phyloP scores from a whole-genome alignment of 2,888 invertebrate species.

The Cactoblastis cactorum region DNA sequence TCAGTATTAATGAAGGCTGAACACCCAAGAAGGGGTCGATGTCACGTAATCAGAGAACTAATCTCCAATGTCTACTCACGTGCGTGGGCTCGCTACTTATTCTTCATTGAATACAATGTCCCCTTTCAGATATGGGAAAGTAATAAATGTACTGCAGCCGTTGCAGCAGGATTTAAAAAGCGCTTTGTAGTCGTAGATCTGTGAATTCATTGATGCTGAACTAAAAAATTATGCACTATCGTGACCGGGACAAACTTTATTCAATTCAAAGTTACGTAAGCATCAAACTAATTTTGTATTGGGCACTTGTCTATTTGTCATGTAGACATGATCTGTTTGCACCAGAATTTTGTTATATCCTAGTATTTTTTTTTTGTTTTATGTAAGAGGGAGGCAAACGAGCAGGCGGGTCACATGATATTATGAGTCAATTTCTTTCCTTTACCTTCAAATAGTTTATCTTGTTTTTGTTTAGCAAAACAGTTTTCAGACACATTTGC shows the following conservation, averaged over 20 bases:
- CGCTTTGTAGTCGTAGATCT: not conserved
- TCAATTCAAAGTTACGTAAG: too few species aligned
- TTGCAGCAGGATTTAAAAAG: not conserved
- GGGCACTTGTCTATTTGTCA: too few species aligned
- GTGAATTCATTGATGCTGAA: not conserved
- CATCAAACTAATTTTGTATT: too few species aligned
- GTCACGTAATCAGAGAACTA: slow-evolving; percentile 68
- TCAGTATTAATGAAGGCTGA: slow-evolving; percentile 42
- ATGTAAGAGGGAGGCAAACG: too few species aligned
- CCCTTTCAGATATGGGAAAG: slow-evolving; percentile 47
- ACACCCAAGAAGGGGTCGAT: slow-evolving; percentile 52
- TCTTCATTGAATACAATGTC: slow-evolving; percentile 51
- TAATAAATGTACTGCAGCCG: slow-evolving; percentile 8
- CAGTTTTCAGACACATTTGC: not conserved
- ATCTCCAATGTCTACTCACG: slow-evolving; percentile 69
- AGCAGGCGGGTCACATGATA: too few species aligned
- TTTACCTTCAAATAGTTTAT: too few species aligned
- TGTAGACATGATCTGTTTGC: too few species aligned
- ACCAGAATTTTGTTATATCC: too few species aligned
- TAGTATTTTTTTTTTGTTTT: too few species aligned
- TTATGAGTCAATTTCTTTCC: too few species aligned
- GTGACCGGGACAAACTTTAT: too few species aligned
- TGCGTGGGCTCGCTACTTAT: slow-evolving; percentile 46
- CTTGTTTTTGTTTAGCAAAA: not conserved
- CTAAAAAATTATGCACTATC: not conserved